Percentiles rank a stretch among this genome's conserved stretches.
Evolutionary conservation across 1,140 invertebrate genomes (phyloP).

Genomic region (Parasteatoda tepidariorum): DNA sequence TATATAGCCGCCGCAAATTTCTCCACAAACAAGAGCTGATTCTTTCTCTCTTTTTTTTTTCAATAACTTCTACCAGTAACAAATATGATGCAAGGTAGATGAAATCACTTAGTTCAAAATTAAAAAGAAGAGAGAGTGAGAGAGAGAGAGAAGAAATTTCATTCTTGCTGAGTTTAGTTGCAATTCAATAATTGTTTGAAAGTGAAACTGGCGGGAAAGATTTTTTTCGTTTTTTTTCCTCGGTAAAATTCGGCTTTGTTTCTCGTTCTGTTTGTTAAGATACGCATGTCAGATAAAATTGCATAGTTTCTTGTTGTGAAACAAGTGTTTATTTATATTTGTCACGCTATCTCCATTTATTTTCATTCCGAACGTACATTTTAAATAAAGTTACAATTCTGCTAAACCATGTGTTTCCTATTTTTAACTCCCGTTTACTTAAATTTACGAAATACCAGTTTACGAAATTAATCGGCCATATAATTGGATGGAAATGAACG

Average conservation of each 20-base stretch:
- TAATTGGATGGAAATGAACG: no score
- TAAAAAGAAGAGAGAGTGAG: no score
- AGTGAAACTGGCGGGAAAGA: not conserved
- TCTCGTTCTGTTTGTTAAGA: not conserved
- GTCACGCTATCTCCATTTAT: not conserved
- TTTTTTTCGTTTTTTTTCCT: not conserved
- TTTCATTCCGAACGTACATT: not conserved
- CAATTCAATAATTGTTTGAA: not conserved
- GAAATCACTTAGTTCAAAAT: no score
- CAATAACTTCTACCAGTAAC: not conserved
- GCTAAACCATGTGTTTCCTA: no score
- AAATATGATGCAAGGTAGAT: no score
- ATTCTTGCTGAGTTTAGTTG: not conserved
- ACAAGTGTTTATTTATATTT: not conserved
- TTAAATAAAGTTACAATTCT: no score
- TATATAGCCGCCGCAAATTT: not conserved
- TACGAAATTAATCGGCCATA: no score
- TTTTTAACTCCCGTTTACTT: no score
- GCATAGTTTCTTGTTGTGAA: not conserved
- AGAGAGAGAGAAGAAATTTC: not conserved
- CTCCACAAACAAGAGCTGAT: not conserved
- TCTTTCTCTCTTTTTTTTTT: not conserved
- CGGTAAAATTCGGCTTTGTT: not conserved
- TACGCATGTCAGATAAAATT: not conserved
- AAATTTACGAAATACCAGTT: no score